phyloP scores from a whole-genome alignment of 2,113 vertebrate species.

The Dascyllus trimaculatus region DNA sequence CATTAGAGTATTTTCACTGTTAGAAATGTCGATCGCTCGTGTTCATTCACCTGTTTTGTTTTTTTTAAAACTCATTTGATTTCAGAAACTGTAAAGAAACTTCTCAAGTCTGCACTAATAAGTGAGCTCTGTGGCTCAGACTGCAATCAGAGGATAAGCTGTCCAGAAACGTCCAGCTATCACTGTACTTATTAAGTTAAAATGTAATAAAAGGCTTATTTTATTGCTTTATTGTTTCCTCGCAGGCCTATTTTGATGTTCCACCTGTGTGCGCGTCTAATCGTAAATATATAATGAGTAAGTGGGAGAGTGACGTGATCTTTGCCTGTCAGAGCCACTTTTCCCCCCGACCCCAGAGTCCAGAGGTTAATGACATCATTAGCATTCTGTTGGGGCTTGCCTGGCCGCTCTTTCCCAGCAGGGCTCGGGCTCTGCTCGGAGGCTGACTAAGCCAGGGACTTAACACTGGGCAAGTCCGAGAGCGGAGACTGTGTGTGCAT shows the following conservation, averaged over 20 bases:
- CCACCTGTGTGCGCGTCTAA: conserved; percentile 61
- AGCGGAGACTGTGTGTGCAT: conserved; percentile 45
- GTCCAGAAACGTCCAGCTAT: background rate
- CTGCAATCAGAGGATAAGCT: background rate
- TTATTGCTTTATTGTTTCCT: conserved; percentile 49
- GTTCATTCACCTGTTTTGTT: too few relatives aligned
- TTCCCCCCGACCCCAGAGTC: conserved; percentile 62
- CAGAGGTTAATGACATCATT: conserved; percentile 85
- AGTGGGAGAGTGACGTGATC: conserved; percentile 79
- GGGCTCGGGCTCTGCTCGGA: conserved; percentile 59
- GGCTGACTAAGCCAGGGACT: conserved; percentile 78
- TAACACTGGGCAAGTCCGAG: conserved; percentile 55
- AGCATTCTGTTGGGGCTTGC: conserved; percentile 81
- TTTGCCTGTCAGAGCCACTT: conserved; percentile 74
- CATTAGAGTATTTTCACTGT: too few relatives aligned
- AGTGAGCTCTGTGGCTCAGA: background rate
- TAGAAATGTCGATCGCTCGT: too few relatives aligned
- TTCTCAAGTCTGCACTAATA: too few relatives aligned
- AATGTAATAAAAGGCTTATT: conserved; percentile 32
- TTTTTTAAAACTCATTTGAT: too few relatives aligned
- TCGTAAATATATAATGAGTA: conserved; percentile 67
- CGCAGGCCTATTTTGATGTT: conserved; percentile 31
- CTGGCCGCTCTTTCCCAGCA: conserved; percentile 74
- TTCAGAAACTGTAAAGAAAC: too few relatives aligned
- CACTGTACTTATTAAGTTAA: conserved; percentile 37